Evolutionary conservation across 2,797 vertebrate species (phyloP).

Genomic region (Lithobates pipiens): DNA sequence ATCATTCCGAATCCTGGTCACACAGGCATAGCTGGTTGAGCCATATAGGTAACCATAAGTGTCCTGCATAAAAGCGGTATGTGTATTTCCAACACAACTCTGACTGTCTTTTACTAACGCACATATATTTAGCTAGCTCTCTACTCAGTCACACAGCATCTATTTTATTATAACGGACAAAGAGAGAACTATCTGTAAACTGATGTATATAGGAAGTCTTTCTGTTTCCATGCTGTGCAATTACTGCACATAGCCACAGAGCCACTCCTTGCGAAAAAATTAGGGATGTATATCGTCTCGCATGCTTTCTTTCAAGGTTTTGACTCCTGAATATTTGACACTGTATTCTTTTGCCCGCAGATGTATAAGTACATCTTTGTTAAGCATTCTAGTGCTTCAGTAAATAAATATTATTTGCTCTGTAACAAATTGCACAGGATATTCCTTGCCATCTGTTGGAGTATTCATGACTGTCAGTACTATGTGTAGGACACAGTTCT

Average conservation of each 20-base stretch:
- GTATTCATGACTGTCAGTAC: conserved; percentile 43
- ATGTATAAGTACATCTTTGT: conserved; percentile 46
- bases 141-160: no score
- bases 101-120: no score
- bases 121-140: no score
- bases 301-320: conserved; percentile 16
- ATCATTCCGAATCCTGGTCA: no score
- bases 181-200: no score
- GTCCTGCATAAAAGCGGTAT: no score
- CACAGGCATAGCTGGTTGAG: no score
- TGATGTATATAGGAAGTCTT: no score
- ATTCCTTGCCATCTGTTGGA: conserved; percentile 48
- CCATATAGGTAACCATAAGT: no score
- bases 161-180: no score
- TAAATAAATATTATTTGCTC: conserved; percentile 51
- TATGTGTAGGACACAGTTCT: conserved; percentile 46
- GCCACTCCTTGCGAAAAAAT: background rate
- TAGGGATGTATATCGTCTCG: conserved; percentile 15
- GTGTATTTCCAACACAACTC: no score
- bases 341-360: background rate
- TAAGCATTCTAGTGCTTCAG: conserved; percentile 30
- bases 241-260: background rate
- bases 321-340: conserved; percentile 13
- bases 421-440: conserved; percentile 44
- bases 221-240: background rate